Evolutionary conservation across 2,113 vertebrate genomes (phyloP).

Genomic region (Sciurus niger): DNA sequence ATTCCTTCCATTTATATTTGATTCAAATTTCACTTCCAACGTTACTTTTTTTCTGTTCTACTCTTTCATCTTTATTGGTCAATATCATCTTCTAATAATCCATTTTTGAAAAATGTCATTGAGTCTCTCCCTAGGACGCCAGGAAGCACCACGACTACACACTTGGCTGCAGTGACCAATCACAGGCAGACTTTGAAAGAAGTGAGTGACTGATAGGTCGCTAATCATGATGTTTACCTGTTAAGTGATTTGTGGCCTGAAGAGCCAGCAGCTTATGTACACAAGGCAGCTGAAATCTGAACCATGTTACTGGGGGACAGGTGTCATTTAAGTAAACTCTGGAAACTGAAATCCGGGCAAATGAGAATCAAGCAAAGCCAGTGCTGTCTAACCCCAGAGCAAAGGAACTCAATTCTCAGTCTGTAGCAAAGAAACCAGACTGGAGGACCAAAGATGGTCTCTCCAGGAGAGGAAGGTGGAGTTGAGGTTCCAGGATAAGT

Average conservation of each 20-base stretch:
- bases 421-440: not conserved
- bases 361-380: not conserved
- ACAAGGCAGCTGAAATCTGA: not conserved
- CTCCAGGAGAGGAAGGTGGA: not conserved
- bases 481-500: not conserved
- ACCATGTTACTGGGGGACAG: not conserved
- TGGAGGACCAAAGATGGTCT: not conserved
- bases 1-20: not conserved
- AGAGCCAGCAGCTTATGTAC: not conserved
- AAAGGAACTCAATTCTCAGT: not conserved
- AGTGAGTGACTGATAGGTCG: not conserved
- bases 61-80: not conserved
- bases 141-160: not conserved
- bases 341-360: not conserved
- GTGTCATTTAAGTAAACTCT: not conserved
- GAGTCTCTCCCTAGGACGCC: not conserved
- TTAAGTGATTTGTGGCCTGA: not conserved
- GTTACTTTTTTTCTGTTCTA: not conserved
- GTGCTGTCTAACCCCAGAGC: not conserved
- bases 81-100: not conserved
- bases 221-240: not conserved
- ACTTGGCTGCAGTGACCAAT: not conserved
- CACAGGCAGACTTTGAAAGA: not conserved
- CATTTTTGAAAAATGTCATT: not conserved
- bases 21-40: not conserved